Base-by-base conservation (phyloP, 2,888 invertebrate species). In the Rhamphomyia laevipes region DNA sequence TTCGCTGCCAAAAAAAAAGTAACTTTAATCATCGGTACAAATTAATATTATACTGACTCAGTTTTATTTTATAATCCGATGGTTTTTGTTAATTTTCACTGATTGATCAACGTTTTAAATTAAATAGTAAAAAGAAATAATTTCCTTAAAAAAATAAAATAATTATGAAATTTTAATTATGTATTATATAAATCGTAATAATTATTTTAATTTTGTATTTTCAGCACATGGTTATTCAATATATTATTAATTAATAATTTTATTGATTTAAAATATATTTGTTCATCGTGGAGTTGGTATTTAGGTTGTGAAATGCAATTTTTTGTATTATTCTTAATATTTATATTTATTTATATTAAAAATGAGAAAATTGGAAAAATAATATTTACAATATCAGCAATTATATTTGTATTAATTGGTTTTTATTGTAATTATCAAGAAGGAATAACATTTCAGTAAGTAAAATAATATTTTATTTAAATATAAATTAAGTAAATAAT, bases 221-320 rank as follows among this genome's bases (percentile, higher is more conserved):
- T 12, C 49, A 65, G 66, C 48, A 60, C 57, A 49, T 63, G 61
- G 60, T 61, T 61, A 61, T 55, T 61, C 47, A 63, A 65, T 55
- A 51, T 63, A 7, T 53, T 63, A 7, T 61, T 62, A 48, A 59
- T 61, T 46, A 58, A 57, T 45, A 62, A 63, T 50, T 59, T 61
- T 45, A 53, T 61, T 33, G 59, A 61, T 43, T 57, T 61, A 45
- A 52, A 57, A 51, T 55, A 58, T 40, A 63, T 63, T 38, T 60
- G 63, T 43, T 56, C 59, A 42, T 61, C 61, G 2, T 61, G 63
- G 61, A 63, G 61, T n/a, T 66, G 64, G 64, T 64, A 64, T 53
- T 51, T 65, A 46, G 61, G 60, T 21, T 64, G 64, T 46, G 64
- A 65, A 56, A 62, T 63, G 61, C 62, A 64, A 45, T 61, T 58